Base-by-base conservation (phyloP, 2,888 invertebrate species). In the Bhutanitis thaidina region DNA sequence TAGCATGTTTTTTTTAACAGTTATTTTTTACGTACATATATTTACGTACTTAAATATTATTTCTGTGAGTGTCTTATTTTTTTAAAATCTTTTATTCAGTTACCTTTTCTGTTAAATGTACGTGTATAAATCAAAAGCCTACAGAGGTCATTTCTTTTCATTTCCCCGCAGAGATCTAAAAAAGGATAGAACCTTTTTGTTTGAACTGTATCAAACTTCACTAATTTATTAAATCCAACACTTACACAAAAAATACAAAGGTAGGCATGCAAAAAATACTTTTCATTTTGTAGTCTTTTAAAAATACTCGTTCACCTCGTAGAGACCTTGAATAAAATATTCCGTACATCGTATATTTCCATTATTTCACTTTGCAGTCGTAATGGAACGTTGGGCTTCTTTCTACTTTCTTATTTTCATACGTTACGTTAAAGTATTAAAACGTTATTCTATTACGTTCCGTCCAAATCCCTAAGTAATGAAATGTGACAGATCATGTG, bases 351-450 rank as follows among this genome's bases (percentile, higher is more conserved):
- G 51, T 51, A 51, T 36, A 45, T 51, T 41, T 46, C 46, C 51
- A 51, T 51, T 51, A 51, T 51, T 51, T 41, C 20, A 51, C 40
- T 51, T 51, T 37, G 41, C 49, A 34, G 12, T 16, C 46, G n/a
- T 40, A 50, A 50, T 44, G 50, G 36, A 46, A 45, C 39, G 35
- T 16, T 35, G 39, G 16, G 40, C 35, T 39, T 41, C 46, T 40
- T 20, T 47, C 32, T 41, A 40, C 46, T 40, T 20, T 47, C 32
- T 48, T 49, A 32, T 29, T 41, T 41, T 35, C 5, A 30, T 34
- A 35, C 8, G 35, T 45, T 38, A 40, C n/a, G 46, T 38, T 41
- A 37, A 46, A 25, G 34, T 51, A 39, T 51, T 51, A 41, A 51
- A 50, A 14, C 35, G 13, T 20, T 39, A 14, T 1, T 40, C 36